Evolutionary conservation across 1,140 invertebrate species (phyloP), one percentile per base, ranked within the genome.

Genomic region (Lepidostoma basale): DNA sequence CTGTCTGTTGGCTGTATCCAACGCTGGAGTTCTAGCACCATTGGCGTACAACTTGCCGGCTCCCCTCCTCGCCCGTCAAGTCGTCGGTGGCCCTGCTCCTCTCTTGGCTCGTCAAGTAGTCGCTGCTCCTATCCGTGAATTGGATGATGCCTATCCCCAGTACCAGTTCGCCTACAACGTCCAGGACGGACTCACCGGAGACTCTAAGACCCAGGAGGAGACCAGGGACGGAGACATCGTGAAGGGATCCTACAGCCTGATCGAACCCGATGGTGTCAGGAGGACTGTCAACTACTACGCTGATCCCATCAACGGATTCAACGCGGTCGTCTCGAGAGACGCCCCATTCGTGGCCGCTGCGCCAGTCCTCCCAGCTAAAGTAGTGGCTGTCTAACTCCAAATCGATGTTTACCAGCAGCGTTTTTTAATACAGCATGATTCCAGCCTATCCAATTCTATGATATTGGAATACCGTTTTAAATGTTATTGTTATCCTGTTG

Each of bases 251-350:
- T 86, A 86, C 79, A 84, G 81, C 6, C 74, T 86, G 44, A 76
- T 86, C 62, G 85, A 86, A 62, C 78, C 86, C 44, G 86, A 87
- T 69, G 85, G 86, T 67, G 83, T 82, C 45, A 77, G 79, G 20
- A 81, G 85, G 65, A 84, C 78, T 65, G 86, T 86, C 52, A 82
- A 82, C 63, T 87, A 87, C 77, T 80, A 80, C 58, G 85, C 85
- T 40, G 83, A 85, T 64, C 67, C 74, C 40, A 76, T 85, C 67
- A 85, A 85, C 72, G 85, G 83, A 73, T 85, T 86, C 78, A 86
- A 86, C 74, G 85, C 85, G 23, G 80, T 86, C 25, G 85, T 86
- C 9, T 84, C 84, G 74, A 85, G 85, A 73, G 83, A 85, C 74
- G 78, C 84, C 25, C 81, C 82, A 3, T 75, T 79, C 12, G 74